A percentile compares a stretch with the other conserved stretches of the same genome.
Conservation (phyloP, 1,140 invertebrate genomes). For the Pararge aegeria region DNA sequence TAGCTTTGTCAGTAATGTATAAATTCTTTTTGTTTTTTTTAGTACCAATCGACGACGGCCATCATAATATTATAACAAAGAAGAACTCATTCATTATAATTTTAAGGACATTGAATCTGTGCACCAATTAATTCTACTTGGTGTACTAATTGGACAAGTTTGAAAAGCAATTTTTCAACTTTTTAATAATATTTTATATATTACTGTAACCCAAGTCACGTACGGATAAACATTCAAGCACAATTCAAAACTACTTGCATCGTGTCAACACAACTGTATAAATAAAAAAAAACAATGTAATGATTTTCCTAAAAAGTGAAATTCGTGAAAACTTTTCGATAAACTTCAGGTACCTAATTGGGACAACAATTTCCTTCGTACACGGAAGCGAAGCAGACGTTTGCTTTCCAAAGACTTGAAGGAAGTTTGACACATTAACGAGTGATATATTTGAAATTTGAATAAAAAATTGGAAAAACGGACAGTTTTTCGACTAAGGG, state of each 20-base stretch:
- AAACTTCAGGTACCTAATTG: constrained; percentile 71
- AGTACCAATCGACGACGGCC: too few species aligned
- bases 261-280: background rate
- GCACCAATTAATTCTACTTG: too few species aligned
- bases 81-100: too few species aligned
- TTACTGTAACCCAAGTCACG: too few species aligned
- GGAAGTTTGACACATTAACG: constrained; percentile 43
- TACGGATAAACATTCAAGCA: too few species aligned
- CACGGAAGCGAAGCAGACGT: constrained; percentile 12
- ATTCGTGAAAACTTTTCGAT: constrained; percentile 52
- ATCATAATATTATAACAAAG: too few species aligned
- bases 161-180: too few species aligned
- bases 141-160: too few species aligned
- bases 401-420: constrained; percentile 25
- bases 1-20: too few species aligned
- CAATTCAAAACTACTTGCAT: background rate
- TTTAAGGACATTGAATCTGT: too few species aligned
- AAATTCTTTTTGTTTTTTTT: too few species aligned
- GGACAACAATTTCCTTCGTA: constrained; percentile 38
- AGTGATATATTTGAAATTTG: constrained; percentile 21
- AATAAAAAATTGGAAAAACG: background rate
- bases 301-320: constrained; percentile 35
- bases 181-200: too few species aligned
- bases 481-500: background rate
- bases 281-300: constrained; percentile 33